Conservation (phyloP, 2,888 invertebrate species). For the Dioctria linearis region DNA sequence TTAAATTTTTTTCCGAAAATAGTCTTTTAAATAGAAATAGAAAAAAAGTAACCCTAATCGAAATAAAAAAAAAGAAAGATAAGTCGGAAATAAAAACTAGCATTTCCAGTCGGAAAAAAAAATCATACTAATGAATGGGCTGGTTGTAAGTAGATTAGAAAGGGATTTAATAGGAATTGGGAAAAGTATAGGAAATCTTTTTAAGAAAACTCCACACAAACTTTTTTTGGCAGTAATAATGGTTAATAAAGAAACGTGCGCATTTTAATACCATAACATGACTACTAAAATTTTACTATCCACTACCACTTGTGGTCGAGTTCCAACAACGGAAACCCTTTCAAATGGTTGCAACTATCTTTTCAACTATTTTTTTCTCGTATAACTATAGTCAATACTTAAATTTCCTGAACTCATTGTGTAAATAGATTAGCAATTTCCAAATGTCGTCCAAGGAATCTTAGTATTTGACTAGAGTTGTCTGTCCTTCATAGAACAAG, state of each 20-base stretch:
- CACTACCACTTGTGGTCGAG: slow-evolving; percentile 45
- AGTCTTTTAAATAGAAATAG: too few species aligned
- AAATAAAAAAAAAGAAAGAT: too few species aligned
- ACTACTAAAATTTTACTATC: slow-evolving; percentile 27
- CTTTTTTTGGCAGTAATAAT: slow-evolving; percentile 25
- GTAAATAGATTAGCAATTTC: neutral
- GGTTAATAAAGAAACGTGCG: slow-evolving; percentile 30
- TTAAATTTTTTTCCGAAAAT: too few species aligned
- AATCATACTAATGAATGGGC: too few species aligned
- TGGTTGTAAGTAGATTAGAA: too few species aligned
- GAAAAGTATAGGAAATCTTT: neutral
- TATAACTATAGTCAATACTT: slow-evolving; percentile 39
- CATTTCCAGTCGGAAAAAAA: too few species aligned
- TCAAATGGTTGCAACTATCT: slow-evolving; percentile 38
- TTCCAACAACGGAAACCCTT: slow-evolving; percentile 30
- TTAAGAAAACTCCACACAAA: slow-evolving; percentile 9
- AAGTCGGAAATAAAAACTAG: too few species aligned
- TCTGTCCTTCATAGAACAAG: slow-evolving; percentile 41
- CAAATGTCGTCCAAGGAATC: neutral
- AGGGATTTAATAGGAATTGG: neutral
- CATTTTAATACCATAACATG: slow-evolving; percentile 39
- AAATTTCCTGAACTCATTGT: slow-evolving; percentile 9
- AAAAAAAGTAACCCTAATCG: too few species aligned
- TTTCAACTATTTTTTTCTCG: neutral
- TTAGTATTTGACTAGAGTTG: slow-evolving; percentile 39